Base-by-base conservation (phyloP, 2,113 vertebrate genomes). In the Hipposideros armiger region DNA sequence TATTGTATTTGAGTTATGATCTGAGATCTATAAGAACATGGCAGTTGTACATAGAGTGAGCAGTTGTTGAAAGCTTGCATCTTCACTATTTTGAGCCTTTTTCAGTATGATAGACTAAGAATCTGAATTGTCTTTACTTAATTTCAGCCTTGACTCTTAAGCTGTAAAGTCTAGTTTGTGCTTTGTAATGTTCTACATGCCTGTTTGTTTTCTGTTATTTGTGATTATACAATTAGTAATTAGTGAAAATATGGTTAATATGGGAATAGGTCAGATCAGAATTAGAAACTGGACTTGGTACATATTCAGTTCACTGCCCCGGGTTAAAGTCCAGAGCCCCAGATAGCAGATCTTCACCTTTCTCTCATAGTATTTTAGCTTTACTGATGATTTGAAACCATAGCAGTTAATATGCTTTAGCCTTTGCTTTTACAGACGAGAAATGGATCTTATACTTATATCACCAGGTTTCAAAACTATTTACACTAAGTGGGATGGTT, bases 401-500 rank as follows among this genome's bases (percentile, higher is more conserved):
- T 81, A 54, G 58, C 93, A 90, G 95, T 97, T 90, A 81, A 83
- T 95, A 64, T 45, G 52, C 90, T 93, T 92, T 97, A 95, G 94
- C 88, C 95, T 97, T 94, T 95, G 95, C 67, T 36, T 97, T 96
- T 96, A 93, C 54, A 64, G 88, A 93, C 0, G 17, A 96, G 97
- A 95, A 97, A 93, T 54, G 89, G 96, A 94, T 96, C 96, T 76
- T 93, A 96, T 96, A 97, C 95, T 97, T 98, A 95, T 84, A 97
- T 96, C 74, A 96, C 95, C 87, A 93, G 22, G 94, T 95, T 85
- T 94, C 87, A 87, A 97, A 89, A 97, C 96, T 92, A 94, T 97
- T 97, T 97, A 87, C 97, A 94, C 96, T 97, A 96, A 97, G 56
- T 90, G 77, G 90, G 95, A 81, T 97, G 96, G 95, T 97, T 97